phyloP scores from a whole-genome alignment of 2,888 invertebrate genomes.

The Cephus nigrinus region DNA sequence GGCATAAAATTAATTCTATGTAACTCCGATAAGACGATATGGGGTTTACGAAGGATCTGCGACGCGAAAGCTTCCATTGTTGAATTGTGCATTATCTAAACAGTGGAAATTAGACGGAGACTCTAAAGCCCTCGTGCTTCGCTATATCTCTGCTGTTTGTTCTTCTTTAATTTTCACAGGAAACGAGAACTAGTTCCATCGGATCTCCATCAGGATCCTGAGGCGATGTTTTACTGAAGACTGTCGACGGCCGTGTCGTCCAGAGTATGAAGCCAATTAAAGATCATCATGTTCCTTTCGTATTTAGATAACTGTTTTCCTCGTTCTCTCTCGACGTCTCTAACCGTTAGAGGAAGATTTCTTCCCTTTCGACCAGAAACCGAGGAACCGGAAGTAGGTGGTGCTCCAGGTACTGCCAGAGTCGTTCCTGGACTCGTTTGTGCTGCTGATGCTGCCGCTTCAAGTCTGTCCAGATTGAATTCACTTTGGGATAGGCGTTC shows the following conservation, averaged over 20 bases:
- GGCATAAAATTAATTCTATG: neutral
- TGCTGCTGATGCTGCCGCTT: slow-evolving; percentile 72
- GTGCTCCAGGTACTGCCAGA: slow-evolving; percentile 64
- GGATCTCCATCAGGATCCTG: neutral
- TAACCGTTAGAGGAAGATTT: slow-evolving; percentile 76
- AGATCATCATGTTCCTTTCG: slow-evolving; percentile 95
- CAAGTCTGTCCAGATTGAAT: slow-evolving; percentile 81
- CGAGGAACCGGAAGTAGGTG: slow-evolving; percentile 63
- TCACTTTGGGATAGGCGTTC: slow-evolving; percentile 87
- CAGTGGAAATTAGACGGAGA: neutral
- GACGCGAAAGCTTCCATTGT: neutral
- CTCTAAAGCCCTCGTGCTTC: neutral
- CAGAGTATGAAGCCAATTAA: slow-evolving; percentile 91
- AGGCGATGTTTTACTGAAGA: slow-evolving; percentile 10
- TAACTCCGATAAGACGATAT: neutral
- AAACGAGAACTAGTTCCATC: neutral
- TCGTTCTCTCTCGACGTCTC: slow-evolving; percentile 83
- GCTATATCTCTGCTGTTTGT: neutral
- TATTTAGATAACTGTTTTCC: slow-evolving; percentile 89
- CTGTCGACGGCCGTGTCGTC: slow-evolving; percentile 76
- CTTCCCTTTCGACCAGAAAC: slow-evolving; percentile 67
- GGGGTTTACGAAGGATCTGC: neutral
- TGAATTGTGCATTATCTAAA: neutral
- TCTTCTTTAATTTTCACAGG: neutral
- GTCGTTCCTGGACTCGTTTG: slow-evolving; percentile 57